These are phyloP conservation scores for Eupithecia pulchellata DNA, from an alignment of 2,888 invertebrate genomes.

Conservation along the genomic window DNA sequence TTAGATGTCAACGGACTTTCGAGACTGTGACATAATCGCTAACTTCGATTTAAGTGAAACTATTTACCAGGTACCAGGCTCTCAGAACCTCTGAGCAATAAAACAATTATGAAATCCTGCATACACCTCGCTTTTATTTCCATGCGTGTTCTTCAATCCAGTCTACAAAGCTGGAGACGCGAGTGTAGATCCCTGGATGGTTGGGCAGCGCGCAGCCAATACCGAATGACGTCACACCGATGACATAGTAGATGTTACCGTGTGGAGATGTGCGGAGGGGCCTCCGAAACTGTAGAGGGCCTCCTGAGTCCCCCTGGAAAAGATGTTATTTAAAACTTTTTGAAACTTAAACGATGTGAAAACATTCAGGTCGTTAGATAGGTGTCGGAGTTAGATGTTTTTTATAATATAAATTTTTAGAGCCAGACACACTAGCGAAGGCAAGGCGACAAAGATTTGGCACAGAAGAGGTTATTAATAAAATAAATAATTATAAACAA, in stretches of 20 bases:
- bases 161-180: constrained; percentile 63
- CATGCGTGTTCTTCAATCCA: constrained; percentile 74
- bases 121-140: constrained; percentile 41
- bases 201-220: constrained; percentile 62
- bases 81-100: neutral
- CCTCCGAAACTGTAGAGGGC: constrained; percentile 84
- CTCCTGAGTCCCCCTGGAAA: constrained; percentile 89
- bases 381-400: too few relatives aligned
- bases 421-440: too few relatives aligned
- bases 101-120: neutral
- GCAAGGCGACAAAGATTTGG: too few relatives aligned
- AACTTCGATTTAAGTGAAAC: too few relatives aligned
- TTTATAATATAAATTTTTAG: too few relatives aligned
- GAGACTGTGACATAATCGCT: too few relatives aligned
- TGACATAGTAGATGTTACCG: constrained; percentile 59
- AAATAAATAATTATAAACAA: too few relatives aligned
- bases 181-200: constrained; percentile 67
- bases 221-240: constrained; percentile 72
- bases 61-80: neutral
- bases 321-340: neutral
- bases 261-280: constrained; percentile 44
- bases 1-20: too few relatives aligned
- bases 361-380: neutral
- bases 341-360: neutral
- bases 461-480: too few relatives aligned